These are phyloP conservation scores for Calephelis virginiensis DNA, from an alignment of 1,140 invertebrate genomes.

Conservation along the genomic window DNA sequence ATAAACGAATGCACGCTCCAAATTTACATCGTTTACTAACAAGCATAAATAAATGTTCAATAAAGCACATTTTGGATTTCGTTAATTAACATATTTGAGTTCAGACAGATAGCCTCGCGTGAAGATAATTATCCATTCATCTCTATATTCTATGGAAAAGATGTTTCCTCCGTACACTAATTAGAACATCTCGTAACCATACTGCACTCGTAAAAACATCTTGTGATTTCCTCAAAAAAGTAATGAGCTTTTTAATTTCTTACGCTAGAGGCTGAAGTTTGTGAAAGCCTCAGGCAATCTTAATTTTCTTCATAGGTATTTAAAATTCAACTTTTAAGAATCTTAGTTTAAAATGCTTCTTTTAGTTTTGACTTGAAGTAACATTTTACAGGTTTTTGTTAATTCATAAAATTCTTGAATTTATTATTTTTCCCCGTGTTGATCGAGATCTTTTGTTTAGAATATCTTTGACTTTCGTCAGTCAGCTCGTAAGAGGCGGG, in stretches of 20 bases:
- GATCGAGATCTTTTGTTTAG: background rate
- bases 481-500: too few relatives aligned
- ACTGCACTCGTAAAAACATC: background rate
- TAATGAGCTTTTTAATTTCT: conserved; percentile 7
- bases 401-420: too few relatives aligned
- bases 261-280: too few relatives aligned
- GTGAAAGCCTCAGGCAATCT: background rate
- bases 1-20: too few relatives aligned
- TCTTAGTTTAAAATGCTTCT: background rate
- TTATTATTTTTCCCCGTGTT: background rate
- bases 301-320: conserved; percentile 1
- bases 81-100: background rate
- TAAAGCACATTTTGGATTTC: background rate
- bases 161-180: background rate
- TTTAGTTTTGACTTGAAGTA: too few relatives aligned
- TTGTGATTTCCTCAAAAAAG: conserved; percentile 3
- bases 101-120: background rate
- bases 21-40: background rate
- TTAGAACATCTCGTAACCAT: background rate
- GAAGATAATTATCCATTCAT: background rate
- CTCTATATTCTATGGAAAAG: background rate
- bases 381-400: too few relatives aligned
- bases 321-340: conserved; percentile 5
- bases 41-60: background rate
- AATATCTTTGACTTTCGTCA: background rate